Evolutionary conservation across 2,797 vertebrate genomes (phyloP), one percentile per base, ranked within the genome.

Genomic region (Sebastes kiyomatsui): DNA sequence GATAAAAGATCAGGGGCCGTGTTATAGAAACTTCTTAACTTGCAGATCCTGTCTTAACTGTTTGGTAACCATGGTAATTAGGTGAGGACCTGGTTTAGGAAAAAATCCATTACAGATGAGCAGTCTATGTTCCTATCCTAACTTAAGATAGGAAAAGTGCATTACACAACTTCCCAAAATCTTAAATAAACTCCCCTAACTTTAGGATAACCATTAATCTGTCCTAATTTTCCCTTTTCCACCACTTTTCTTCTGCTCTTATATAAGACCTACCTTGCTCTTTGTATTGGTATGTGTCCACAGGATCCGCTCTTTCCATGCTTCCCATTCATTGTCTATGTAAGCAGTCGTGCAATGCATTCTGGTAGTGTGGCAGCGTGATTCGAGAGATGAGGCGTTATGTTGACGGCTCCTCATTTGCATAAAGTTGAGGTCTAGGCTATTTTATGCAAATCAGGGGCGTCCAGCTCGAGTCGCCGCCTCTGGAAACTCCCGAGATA

Each of bases 1-100:
- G 91, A 94, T 88, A 86, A 92, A 92, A 77, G 76, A 83, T 87
- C 59, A 1, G 12, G 18, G 46, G 46, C 18, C 7, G 18, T 52
- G 18, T 52, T 52, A 49, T 18, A 49, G 46, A 49, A 49, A 49
- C 16, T 49, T 49, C 46, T 75, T 83, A 71, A 84, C 81, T 62
- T 86, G 87, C 88, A 49, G 46, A 49, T 20, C 46, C 46, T 20
- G 18, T 52, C 46, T 52, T 52, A n/a, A 52, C 4, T 52, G 46
- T 52, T 52, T 52, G 46, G 18, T 52, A 52, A 52, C 18, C 46
- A 52, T 49, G 46, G 46, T 49, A 49, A 49, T 49, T 49, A 20
- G 46, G 8, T 49, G 4, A 49, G 46, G 46, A 49, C 46, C 46
- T 49, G 46, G 18, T 20, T 49, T 49, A 49, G 18, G 46, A 49